Percentiles rank a stretch among this genome's conserved stretches.
Conservation (phyloP, 2,797 vertebrate genomes). For the Vultur gryphus region DNA sequence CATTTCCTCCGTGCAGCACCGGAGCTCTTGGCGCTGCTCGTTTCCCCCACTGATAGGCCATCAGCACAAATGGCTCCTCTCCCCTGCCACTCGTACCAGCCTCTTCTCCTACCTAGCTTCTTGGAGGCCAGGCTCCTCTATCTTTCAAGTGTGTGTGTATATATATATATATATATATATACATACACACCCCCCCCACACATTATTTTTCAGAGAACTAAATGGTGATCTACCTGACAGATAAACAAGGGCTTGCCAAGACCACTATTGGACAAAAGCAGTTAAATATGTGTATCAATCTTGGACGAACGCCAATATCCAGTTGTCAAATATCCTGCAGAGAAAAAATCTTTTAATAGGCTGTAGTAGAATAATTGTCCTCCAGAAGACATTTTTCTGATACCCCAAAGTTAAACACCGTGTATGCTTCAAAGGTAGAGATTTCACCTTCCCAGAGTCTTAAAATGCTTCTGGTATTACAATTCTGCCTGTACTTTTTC, state of each 20-base stretch:
- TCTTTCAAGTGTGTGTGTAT: not conserved
- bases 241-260: not conserved
- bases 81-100: not conserved
- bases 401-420: not conserved
- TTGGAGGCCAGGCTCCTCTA: not conserved
- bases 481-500: not conserved
- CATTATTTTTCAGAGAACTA: not conserved
- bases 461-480: not conserved
- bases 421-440: not conserved
- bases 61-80: not conserved
- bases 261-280: not conserved
- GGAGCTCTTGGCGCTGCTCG: not conserved
- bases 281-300: not conserved
- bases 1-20: no score
- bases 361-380: not conserved
- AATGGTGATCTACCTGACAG: not conserved
- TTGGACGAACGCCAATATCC: not conserved
- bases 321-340: not conserved
- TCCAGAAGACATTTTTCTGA: not conserved
- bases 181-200: not conserved
- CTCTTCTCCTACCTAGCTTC: not conserved
- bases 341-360: not conserved
- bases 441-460: not conserved
- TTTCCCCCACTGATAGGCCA: not conserved
- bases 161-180: not conserved